These are phyloP conservation scores for Chaetodon trifasciatus DNA, from an alignment of 2,797 vertebrate species.

Conservation along the genomic window DNA sequence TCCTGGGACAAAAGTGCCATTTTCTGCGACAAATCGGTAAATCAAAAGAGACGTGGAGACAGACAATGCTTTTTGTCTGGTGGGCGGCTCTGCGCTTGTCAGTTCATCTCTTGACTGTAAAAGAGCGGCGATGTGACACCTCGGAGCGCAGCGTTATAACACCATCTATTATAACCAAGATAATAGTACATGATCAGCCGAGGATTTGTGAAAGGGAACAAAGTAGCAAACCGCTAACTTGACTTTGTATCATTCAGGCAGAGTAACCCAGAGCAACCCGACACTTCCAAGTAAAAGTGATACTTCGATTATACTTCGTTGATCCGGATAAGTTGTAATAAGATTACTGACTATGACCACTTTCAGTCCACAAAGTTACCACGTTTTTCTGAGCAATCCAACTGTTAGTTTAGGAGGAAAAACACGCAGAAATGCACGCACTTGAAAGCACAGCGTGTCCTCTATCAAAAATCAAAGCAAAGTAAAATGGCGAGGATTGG, in stretches of 20 bases:
- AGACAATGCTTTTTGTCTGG: slow-evolving; percentile 83
- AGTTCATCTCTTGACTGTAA: slow-evolving; percentile 76
- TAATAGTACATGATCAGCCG: not conserved
- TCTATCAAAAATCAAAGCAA: slow-evolving; percentile 77
- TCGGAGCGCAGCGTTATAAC: slow-evolving; percentile 69
- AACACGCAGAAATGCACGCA: slow-evolving; percentile 45
- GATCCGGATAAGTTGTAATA: slow-evolving; percentile 65
- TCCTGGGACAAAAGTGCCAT: slow-evolving; percentile 83
- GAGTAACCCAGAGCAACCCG: slow-evolving; percentile 29
- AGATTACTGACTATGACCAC: slow-evolving; percentile 29
- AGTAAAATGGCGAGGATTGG: slow-evolving; percentile 87
- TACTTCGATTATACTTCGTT: slow-evolving; percentile 64
- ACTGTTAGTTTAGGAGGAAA: slow-evolving; percentile 13
- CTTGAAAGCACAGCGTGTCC: slow-evolving; percentile 76
- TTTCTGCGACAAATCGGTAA: slow-evolving; percentile 85
- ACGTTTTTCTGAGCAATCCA: not conserved
- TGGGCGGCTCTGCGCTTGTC: slow-evolving; percentile 82
- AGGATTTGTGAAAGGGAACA: slow-evolving; percentile 14
- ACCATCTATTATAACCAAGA: slow-evolving; percentile 47
- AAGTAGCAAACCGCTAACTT: slow-evolving; percentile 36
- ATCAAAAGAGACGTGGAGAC: slow-evolving; percentile 81
- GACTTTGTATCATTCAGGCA: slow-evolving; percentile 52
- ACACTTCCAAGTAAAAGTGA: slow-evolving; percentile 70
- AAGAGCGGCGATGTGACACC: slow-evolving; percentile 76
- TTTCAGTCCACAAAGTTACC: slow-evolving; percentile 49